phyloP scores from a whole-genome alignment of 1,140 invertebrate species.

The Musca domestica region DNA sequence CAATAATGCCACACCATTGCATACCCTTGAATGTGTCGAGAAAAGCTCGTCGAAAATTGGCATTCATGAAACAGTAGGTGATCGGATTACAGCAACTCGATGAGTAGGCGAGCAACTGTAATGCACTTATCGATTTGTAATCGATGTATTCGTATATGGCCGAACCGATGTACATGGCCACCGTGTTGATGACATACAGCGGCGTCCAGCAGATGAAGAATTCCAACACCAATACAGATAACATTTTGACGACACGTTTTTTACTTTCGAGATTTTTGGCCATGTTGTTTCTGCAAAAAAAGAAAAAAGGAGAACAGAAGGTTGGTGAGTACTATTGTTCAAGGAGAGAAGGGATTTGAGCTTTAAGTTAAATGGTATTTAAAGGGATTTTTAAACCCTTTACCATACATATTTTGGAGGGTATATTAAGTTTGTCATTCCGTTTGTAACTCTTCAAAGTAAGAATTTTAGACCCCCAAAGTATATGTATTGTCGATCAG shows the following conservation, averaged over 20 bases:
- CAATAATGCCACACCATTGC: conserved; percentile 27
- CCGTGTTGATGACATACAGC: conserved; percentile 79
- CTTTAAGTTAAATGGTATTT: too few species aligned
- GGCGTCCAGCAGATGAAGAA: conserved; percentile 93
- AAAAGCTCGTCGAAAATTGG: conserved; percentile 79
- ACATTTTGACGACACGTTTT: conserved; percentile 78
- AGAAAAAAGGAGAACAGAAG: background rate
- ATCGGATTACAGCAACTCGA: conserved; percentile 88
- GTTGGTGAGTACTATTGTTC: too few species aligned
- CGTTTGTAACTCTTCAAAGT: too few species aligned
- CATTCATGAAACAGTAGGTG: conserved; percentile 93
- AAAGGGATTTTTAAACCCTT: too few species aligned
- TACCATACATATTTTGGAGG: too few species aligned
- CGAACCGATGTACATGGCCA: conserved; percentile 66
- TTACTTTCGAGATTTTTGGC: conserved; percentile 53
- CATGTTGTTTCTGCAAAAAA: conserved; percentile 45
- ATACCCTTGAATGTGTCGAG: conserved; percentile 55
- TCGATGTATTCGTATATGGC: conserved; percentile 69
- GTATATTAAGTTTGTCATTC: too few species aligned
- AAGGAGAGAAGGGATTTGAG: too few species aligned
- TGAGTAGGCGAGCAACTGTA: conserved; percentile 80
- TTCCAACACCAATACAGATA: conserved; percentile 84
- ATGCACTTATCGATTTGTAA: conserved; percentile 68
- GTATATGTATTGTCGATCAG: too few species aligned
- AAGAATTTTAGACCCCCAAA: too few species aligned